Base-by-base conservation (phyloP, 2,797 vertebrate species). In the Chaunax sp. region DNA sequence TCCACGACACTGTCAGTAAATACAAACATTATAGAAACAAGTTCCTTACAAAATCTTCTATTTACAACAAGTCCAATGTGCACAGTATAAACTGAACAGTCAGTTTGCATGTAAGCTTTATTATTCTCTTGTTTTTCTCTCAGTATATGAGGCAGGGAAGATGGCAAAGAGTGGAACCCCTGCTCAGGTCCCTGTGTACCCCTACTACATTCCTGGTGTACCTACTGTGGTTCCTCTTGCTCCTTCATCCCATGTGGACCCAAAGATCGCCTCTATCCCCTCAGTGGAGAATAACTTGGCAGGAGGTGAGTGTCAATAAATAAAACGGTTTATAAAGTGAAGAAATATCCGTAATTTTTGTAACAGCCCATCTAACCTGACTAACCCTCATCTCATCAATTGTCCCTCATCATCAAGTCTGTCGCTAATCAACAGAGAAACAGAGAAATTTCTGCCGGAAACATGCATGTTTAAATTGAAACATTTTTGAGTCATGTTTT, bases 141-240 rank as follows among this genome's bases (percentile, higher is more conserved):
- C 78, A 99, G 98, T 99, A 70, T 99, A 99, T 46, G 95, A 97
- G 88, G 98, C 97, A 23, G 98, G 97, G 68, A 98, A 97, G 87
- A 95, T 94, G 75, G 95, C 94, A 7, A 98, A 97, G 89, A 92
- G 92, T 49, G 91, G 91, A 20, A 95, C 92, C 45, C 92, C 93
- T 67, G 77, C 96, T 77, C 92, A 92, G 63, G 87, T 96, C 58
- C 92, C 95, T 38, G 88, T 96, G 90, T 97, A 96, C 75, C 96
- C 96, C 35, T 97, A 95, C 88, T 98, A 96, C 90, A 95, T 98
- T 64, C 95, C 95, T 54, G 94, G 94, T 16, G 94, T 97, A 60
- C 95, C 96, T 20, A 83, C 95, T 30, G 88, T 95, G 59, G 88
- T 95, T 78, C 93, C 96, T 54, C 86, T 94, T 33, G 92, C 93